Percentiles rank a stretch among this genome's conserved stretches.
phyloP scores from a whole-genome alignment of 2,113 vertebrate species.

The Lycocorax pyrrhopterus region DNA sequence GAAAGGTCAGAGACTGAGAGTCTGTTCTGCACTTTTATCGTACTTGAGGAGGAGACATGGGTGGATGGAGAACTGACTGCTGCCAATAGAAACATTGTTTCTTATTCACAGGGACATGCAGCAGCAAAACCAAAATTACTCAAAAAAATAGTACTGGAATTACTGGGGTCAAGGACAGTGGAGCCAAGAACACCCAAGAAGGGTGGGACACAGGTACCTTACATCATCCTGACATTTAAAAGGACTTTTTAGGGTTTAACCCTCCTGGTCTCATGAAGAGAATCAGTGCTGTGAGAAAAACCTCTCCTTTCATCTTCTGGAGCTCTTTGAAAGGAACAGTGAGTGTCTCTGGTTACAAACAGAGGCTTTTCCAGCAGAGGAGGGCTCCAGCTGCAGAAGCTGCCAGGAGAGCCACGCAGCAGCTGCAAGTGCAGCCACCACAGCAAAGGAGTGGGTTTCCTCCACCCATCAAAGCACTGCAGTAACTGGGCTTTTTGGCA shows the following conservation, averaged over 20 bases:
- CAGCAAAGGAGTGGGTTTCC: background rate
- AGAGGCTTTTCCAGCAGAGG: background rate
- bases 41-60: background rate
- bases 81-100: constrained; percentile 60
- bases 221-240: constrained; percentile 29
- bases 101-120: constrained; percentile 50
- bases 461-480: background rate
- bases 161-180: constrained; percentile 43
- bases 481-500: background rate
- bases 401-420: background rate
- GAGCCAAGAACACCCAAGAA: constrained; percentile 59
- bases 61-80: constrained; percentile 20
- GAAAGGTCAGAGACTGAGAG: background rate
- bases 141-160: constrained; percentile 56
- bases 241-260: background rate
- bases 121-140: constrained; percentile 53
- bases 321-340: background rate
- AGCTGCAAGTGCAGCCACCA: background rate
- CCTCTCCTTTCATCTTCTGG: background rate
- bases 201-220: constrained; percentile 51
- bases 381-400: background rate
- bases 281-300: background rate
- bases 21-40: background rate
- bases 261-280: background rate
- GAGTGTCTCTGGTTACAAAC: background rate